Evolutionary conservation across 2,113 vertebrate genomes (phyloP).

Genomic region (Mobula hypostoma): DNA sequence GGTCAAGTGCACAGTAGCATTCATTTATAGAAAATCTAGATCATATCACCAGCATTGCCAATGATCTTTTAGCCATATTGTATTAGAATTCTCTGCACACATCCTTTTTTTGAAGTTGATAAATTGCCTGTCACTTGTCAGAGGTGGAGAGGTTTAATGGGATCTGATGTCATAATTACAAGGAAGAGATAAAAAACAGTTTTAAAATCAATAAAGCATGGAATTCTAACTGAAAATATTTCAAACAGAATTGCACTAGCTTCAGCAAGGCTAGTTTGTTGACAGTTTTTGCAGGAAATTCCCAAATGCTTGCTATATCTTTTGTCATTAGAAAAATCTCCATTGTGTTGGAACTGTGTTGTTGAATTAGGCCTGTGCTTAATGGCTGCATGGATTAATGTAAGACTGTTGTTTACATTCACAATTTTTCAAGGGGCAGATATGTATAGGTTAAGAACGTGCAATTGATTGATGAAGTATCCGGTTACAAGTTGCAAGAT

Average conservation of each 20-base stretch:
- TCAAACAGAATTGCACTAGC: not conserved
- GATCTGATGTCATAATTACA: conserved; percentile 43
- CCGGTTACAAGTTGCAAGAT: not conserved
- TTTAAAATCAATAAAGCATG: conserved; percentile 11
- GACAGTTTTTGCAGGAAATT: not conserved
- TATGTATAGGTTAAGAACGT: not conserved
- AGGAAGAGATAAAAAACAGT: conserved; percentile 36
- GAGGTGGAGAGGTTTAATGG: conserved; percentile 41
- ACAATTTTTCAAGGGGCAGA: not conserved
- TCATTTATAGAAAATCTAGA: not conserved
- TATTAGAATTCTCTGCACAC: conserved; percentile 41
- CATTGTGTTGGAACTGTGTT: not conserved
- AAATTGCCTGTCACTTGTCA: conserved; percentile 46
- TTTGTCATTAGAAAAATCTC: not conserved
- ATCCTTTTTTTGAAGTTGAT: conserved; percentile 47
- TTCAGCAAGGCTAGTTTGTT: not conserved
- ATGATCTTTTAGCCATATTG: not conserved
- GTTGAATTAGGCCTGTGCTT: not conserved
- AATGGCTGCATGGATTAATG: not conserved
- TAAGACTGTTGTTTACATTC: not conserved
- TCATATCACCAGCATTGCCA: not conserved
- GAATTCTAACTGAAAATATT: conserved; percentile 16
- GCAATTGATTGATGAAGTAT: not conserved
- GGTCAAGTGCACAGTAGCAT: not conserved
- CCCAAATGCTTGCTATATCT: not conserved